Percentiles rank a stretch among this genome's conserved stretches.
Evolutionary conservation across 2,113 vertebrate genomes (phyloP).

Genomic region (Crotalus helleri): DNA sequence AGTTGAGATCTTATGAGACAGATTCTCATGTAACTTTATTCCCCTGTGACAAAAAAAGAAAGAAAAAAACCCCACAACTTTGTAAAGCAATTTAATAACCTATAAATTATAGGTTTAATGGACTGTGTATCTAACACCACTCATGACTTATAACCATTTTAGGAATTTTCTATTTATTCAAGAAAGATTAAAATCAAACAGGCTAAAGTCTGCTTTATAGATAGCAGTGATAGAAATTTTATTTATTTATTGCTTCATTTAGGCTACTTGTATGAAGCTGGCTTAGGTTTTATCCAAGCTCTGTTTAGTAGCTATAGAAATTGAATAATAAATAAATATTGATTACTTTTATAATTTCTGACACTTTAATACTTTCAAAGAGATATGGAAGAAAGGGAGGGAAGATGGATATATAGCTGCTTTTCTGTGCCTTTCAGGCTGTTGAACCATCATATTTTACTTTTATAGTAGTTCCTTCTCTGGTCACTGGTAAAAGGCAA

Average conservation of each 20-base stretch:
- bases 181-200: slow-evolving; percentile 44
- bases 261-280: slow-evolving; percentile 35
- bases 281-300: slow-evolving; percentile 37
- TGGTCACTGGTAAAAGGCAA: neutral
- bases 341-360: slow-evolving; percentile 8
- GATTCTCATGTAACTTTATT: neutral
- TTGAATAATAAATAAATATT: neutral
- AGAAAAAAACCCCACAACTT: slow-evolving; percentile 20
- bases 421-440: slow-evolving; percentile 21
- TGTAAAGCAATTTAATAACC: slow-evolving; percentile 51
- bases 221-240: slow-evolving; percentile 29
- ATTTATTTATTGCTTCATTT: slow-evolving; percentile 34
- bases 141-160: slow-evolving; percentile 25
- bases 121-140: slow-evolving; percentile 42
- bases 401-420: slow-evolving; percentile 34
- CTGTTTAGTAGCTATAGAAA: slow-evolving; percentile 19
- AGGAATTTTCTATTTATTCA: slow-evolving; percentile 21
- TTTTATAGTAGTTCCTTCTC: neutral
- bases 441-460: neutral
- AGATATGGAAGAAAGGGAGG: slow-evolving; percentile 8
- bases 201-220: slow-evolving; percentile 31
- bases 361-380: slow-evolving; percentile 28
- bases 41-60: slow-evolving; percentile 20
- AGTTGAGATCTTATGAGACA: neutral
- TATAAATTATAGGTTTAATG: slow-evolving; percentile 60